A percentile compares a stretch with the other conserved stretches of the same genome.
Evolutionary conservation across 2,113 vertebrate genomes (phyloP).

Genomic region (Lonchura striata): DNA sequence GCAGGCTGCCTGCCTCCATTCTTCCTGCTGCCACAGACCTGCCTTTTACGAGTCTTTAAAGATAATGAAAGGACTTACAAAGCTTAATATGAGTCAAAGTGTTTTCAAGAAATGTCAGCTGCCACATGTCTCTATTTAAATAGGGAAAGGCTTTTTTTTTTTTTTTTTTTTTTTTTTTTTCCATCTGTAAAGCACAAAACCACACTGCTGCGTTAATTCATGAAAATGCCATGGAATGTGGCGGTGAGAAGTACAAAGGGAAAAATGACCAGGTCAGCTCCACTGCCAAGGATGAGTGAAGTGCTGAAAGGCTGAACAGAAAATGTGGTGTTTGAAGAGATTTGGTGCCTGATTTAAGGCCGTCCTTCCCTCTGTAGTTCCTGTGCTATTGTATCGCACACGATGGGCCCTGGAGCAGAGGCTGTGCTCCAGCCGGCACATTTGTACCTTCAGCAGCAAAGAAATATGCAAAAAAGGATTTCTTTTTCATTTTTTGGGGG

Average conservation of each 20-base stretch:
- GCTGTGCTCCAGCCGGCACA: neutral
- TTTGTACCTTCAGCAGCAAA: neutral
- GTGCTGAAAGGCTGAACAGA: constrained; percentile 17
- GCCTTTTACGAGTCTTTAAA: constrained; percentile 50
- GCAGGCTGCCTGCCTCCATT: neutral
- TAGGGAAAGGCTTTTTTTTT: neutral
- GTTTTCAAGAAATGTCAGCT: constrained; percentile 57
- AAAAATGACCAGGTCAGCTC: constrained; percentile 49
- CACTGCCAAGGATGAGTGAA: constrained; percentile 37
- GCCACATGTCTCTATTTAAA: constrained; percentile 41
- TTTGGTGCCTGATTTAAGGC: neutral
- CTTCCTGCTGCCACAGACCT: neutral
- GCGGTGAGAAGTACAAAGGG: neutral
- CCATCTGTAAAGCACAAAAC: constrained; percentile 37
- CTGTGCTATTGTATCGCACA: neutral
- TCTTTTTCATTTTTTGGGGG: too few species aligned
- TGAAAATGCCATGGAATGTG: constrained; percentile 29
- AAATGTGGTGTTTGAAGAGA: constrained; percentile 32
- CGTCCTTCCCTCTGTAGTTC: neutral
- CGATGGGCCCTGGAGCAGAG: neutral
- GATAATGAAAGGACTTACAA: constrained; percentile 52
- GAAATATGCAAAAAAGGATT: neutral
- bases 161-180: neutral
- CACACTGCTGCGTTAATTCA: constrained; percentile 53
- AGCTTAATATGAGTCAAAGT: constrained; percentile 50